Evolutionary conservation across 2,888 invertebrate genomes (phyloP).

Genomic region (Notodonta dromedarius): DNA sequence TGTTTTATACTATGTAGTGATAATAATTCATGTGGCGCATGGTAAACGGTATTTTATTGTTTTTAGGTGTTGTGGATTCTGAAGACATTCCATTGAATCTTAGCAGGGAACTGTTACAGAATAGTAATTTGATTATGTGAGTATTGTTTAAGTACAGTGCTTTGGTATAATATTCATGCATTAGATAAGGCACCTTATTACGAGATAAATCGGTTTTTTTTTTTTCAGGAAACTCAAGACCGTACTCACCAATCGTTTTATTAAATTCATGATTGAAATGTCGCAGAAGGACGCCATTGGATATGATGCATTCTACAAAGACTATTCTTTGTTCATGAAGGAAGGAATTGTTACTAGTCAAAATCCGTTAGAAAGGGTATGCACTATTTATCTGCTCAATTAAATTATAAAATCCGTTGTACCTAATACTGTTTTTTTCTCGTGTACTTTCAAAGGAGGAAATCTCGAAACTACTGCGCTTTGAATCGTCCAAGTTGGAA

Average conservation of each 20-base stretch:
- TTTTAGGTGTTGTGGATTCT: conserved; percentile 96
- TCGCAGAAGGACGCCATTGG: conserved; percentile 92
- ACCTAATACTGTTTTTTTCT: not conserved
- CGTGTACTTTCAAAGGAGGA: conserved; percentile 87
- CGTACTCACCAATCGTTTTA: conserved; percentile 92
- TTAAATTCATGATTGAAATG: conserved; percentile 94
- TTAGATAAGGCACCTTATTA: no score
- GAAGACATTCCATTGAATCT: conserved; percentile 99
- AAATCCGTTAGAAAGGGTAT: conserved; percentile 92
- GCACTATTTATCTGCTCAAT: not conserved
- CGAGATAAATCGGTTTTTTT: not conserved
- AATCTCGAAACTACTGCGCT: conserved; percentile 94
- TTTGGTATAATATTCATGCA: not conserved
- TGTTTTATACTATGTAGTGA: no score
- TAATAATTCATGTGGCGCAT: no score
- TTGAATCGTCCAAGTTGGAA: conserved; percentile 93
- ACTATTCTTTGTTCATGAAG: conserved; percentile 96
- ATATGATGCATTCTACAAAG: conserved; percentile 94
- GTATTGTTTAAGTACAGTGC: conserved; percentile 33
- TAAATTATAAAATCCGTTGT: not conserved
- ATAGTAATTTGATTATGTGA: conserved; percentile 94
- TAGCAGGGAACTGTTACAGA: conserved; percentile 97
- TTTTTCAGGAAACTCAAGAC: conserved; percentile 88
- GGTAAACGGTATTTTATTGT: conserved; percentile 3
- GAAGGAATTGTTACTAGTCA: conserved; percentile 96